Base-by-base conservation (phyloP, 1,140 invertebrate species). In the Mactra quadrangularis region DNA sequence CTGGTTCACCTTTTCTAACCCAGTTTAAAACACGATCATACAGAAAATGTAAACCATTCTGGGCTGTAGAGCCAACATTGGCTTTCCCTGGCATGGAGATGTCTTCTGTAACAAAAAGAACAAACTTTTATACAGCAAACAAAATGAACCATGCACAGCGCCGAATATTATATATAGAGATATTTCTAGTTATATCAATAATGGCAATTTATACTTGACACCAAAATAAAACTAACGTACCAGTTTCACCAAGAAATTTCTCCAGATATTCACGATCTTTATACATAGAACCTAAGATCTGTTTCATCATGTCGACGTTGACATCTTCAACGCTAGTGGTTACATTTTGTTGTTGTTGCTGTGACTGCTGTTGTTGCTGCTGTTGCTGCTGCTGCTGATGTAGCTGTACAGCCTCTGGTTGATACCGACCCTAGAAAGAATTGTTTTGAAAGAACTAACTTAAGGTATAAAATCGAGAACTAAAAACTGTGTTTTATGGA, bases 191-290 rank as follows among this genome's bases (percentile, higher is more conserved):
- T n/a, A n/a, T n/a, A n/a, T n/a, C n/a, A n/a, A n/a, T n/a, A n/a
- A n/a, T n/a, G n/a, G n/a, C n/a, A n/a, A n/a, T n/a, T n/a, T n/a
- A n/a, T n/a, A n/a, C n/a, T n/a, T n/a, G n/a, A n/a, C n/a, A n/a
- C n/a, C n/a, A n/a, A n/a, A n/a, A n/a, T n/a, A n/a, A n/a, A n/a
- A n/a, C n/a, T n/a, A n/a, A 7, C 38, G 38, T 7, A 81, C 79
- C 79, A 7, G 79, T 33, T 25, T 82, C 79, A 9, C 35, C 60
- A 0, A 74, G 70, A 41, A 82, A 55, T 55, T 75, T 82, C 50
- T 82, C 79, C 19, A 82, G 59, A 17, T 82, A 82, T 27, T 74
- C 66, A 31, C 60, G 38, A 25, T 82, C 79, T n/a, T 71, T 82
- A 29, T 72, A 74, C 79, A 82, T 82, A 3, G 31, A 45, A 1